Evolutionary conservation across 2,113 vertebrate species (phyloP), one percentile per base, ranked within the genome.

Genomic region (Apodemus speciosus): DNA sequence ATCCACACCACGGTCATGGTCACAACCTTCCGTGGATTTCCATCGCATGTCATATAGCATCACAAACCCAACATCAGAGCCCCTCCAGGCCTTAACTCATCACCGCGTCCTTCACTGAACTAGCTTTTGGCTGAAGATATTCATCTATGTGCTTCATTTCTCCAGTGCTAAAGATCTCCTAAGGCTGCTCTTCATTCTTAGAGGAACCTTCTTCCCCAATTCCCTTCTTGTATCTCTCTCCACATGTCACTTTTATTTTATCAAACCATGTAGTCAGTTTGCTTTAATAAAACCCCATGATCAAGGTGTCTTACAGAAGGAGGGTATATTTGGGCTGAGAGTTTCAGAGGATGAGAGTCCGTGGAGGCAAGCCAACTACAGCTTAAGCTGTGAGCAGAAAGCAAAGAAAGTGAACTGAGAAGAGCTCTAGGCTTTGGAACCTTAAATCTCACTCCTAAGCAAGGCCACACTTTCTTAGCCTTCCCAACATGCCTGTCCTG

Each of bases 31-130:
- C 11, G 0, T 14, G 56, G 27, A 69, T 79, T 62, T 64, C 64
- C 43, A 7, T 49, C 2, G 10, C 32, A 6, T 0, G 0, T 16
- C n/a, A 3, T 11, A 7, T 0, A 11, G 40, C 5, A 3, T 18
- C n/a, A 46, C 43, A 18, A 4, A 11, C 0, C 21, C 64, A 75
- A 46, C 1, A 38, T 18, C 60, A 35, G 27, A 21, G 35, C 3
- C 18, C 38, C 56, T 64, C 32, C 32, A 43, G 14, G 27, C n/a
- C n/a, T 15, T 16, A 10, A 46, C 3, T 16, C 38, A 14, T 4
- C 2, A 30, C 6, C 43, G 14, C 15, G n/a, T 21, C 49, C 53
- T 21, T 56, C 5, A 9, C 62, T 32, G 7, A 27, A 46, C 35
- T 35, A 94, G 25, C 20, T 87, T 43, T 35, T 43, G n/a, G 53